Evolutionary conservation across 2,888 invertebrate genomes (phyloP).

Genomic region (Tachina grossa): DNA sequence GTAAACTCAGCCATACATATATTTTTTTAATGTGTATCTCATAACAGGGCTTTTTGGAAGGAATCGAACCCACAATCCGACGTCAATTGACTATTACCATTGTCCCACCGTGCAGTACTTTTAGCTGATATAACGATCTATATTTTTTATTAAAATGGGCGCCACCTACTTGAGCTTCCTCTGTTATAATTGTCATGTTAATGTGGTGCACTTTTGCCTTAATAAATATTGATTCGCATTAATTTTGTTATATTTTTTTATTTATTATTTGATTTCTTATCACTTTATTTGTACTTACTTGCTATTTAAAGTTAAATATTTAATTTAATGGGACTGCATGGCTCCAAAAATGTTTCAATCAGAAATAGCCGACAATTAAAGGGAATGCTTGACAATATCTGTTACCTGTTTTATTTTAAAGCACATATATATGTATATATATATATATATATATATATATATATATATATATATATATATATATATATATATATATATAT

Average conservation of each 20-base stretch:
- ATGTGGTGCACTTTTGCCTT: slow-evolving; percentile 13
- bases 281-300: slow-evolving; percentile 24
- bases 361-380: slow-evolving; percentile 25
- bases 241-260: too few species aligned
- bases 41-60: too few species aligned
- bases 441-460: too few species aligned
- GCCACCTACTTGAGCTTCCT: slow-evolving; percentile 24
- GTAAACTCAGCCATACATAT: too few species aligned
- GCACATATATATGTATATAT: too few species aligned
- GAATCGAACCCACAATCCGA: too few species aligned
- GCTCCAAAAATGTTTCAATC: slow-evolving; percentile 42
- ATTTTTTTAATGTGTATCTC: too few species aligned
- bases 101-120: not conserved
- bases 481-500: too few species aligned
- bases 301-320: slow-evolving; percentile 13
- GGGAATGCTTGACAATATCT: too few species aligned
- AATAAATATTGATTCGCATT: too few species aligned
- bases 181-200: not conserved
- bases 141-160: slow-evolving; percentile 42
- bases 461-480: too few species aligned
- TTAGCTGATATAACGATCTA: slow-evolving; percentile 38
- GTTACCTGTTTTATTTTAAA: not conserved
- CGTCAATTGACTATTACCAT: too few species aligned
- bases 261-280: not conserved
- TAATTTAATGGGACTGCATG: slow-evolving; percentile 27